A percentile compares a stretch with the other conserved stretches of the same genome.
These are phyloP conservation scores for Cirrhinus mrigala DNA, from an alignment of 2,797 vertebrate genomes.

Conservation along the genomic window DNA sequence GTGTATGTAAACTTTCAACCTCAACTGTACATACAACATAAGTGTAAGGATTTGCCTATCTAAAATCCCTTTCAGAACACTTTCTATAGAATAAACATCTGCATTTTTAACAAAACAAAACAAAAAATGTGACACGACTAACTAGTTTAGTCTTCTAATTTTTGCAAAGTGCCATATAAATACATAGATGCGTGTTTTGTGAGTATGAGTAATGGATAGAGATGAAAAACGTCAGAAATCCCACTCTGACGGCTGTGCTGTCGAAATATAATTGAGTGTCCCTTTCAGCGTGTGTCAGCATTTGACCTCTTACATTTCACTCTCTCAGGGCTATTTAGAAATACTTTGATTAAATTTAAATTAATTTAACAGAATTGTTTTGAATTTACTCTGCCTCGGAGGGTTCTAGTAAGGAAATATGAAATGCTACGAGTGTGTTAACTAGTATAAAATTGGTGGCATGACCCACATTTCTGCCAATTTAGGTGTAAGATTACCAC, in stretches of 20 bases:
- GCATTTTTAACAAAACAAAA: neutral
- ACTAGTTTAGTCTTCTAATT: neutral
- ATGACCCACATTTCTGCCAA: conserved; percentile 54
- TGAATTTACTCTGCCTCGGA: conserved; percentile 14
- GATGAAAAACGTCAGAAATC: neutral
- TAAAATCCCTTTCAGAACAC: neutral
- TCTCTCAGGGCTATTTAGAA: conserved; percentile 8
- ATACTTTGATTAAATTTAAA: conserved; percentile 27
- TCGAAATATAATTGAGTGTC: conserved; percentile 13
- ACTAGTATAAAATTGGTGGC: conserved; percentile 53
- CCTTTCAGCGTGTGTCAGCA: neutral
- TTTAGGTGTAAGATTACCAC: conserved; percentile 54
- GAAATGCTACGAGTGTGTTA: conserved; percentile 14
- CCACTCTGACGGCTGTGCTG: neutral
- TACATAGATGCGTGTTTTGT: neutral
- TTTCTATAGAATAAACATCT: neutral
- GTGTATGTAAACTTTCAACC: too few species aligned
- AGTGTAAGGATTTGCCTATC: neutral
- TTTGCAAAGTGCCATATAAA: neutral
- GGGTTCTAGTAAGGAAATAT: conserved; percentile 19
- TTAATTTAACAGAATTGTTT: conserved; percentile 49
- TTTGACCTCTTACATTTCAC: conserved; percentile 9
- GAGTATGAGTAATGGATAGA: neutral
- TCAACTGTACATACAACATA: neutral
- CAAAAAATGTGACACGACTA: neutral